Evolutionary conservation across 2,888 invertebrate species (phyloP).

Genomic region (Limenitis arthemis): DNA sequence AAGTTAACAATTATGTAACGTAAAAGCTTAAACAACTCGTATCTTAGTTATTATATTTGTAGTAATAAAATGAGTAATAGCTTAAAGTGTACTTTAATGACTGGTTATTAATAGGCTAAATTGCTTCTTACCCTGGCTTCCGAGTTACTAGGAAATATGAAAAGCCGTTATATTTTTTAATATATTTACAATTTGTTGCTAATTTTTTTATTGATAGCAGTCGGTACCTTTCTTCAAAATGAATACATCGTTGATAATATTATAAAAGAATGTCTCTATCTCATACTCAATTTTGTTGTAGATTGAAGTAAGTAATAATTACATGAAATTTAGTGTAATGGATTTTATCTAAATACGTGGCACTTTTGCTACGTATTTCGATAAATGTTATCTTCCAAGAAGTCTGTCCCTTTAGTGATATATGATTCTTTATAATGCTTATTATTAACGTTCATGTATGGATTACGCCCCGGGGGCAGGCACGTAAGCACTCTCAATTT

Average conservation of each 20-base stretch:
- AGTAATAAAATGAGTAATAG: background rate
- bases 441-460: slow-evolving; percentile 50
- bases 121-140: background rate
- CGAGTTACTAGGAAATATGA: background rate
- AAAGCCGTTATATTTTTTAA: background rate
- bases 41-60: background rate
- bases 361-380: no score
- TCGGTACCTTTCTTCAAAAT: no score
- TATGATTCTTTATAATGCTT: slow-evolving; percentile 54
- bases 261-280: no score
- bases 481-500: slow-evolving; percentile 62
- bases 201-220: no score
- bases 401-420: slow-evolving; percentile 42
- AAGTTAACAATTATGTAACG: slow-evolving; percentile 1
- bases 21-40: background rate
- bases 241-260: no score
- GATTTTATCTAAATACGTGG: background rate
- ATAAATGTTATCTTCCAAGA: slow-evolving; percentile 15
- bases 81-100: background rate
- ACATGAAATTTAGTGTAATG: no score
- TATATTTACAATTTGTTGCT: no score
- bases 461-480: slow-evolving; percentile 49
- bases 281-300: no score
- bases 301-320: no score
- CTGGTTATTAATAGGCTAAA: background rate